Evolutionary conservation across 2,888 invertebrate genomes (phyloP), one percentile per base, ranked within the genome.

Genomic region (Conops quadrifasciatus): DNA sequence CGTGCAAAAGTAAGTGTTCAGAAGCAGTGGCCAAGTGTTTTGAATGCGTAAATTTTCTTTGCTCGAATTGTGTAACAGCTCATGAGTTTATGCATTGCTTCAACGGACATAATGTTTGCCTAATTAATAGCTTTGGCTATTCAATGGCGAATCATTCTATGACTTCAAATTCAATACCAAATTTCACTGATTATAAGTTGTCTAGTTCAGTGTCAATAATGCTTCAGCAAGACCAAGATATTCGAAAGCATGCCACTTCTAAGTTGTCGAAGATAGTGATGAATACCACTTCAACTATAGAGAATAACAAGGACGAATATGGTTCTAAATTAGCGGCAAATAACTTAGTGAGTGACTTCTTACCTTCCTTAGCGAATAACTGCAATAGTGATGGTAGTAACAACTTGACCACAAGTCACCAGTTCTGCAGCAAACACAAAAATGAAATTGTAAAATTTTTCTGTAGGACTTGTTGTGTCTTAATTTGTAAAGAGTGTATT

Each of bases 51-150:
- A 96, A 96, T 85, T 95, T 94, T 85, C 91, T 99, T 79, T 98
- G 98, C 88, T 92, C 94, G 72, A 96, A 97, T 86, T 98, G 98
- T 90, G 96, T 96, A 81, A 97, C 97, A 92, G 98, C 98, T 75
- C 98, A 98, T 87, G 96, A 97, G 88, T 97, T 95, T 86, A 98
- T 98, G 97, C 97, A 97, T 87, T 98, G 97, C 86, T 98, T 98
- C 87, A 96, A 97, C 86, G 97, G 96, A 75, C 97, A 98, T 87
- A 92, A 96, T 72, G 96, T 97, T 73, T 90, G 94, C 78, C 79
- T 83, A 69, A 86, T 87, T 69, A 85, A 81, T 71, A 81, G 80
- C 26, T 83, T 83, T 62, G 83, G 83, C 28, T 77, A 21, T 49
- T 60, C 36, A 30, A 60, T 49, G 16, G 7, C 24, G n/a, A 67